Percentiles rank a stretch among this genome's conserved stretches.
phyloP scores from a whole-genome alignment of 1,140 invertebrate species.

The Ceratosolen solmsi region DNA sequence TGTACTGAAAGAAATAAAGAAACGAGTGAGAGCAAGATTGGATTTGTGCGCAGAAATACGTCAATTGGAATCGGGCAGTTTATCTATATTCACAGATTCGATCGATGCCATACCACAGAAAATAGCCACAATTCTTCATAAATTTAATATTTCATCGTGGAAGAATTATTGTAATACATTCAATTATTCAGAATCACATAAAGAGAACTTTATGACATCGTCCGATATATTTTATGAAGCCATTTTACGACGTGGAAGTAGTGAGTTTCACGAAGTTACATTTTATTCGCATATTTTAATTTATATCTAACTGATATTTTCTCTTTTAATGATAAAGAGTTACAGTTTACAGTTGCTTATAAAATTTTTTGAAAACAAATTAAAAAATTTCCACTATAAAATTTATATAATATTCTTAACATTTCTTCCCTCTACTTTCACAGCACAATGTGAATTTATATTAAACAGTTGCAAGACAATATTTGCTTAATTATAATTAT shows the following conservation, averaged over 20 bases:
- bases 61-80: slow-evolving; percentile 80
- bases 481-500: background rate
- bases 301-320: too few species aligned
- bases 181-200: slow-evolving; percentile 55
- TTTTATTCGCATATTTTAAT: too few species aligned
- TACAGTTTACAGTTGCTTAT: too few species aligned
- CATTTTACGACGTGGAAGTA: slow-evolving; percentile 80
- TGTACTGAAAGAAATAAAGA: slow-evolving; percentile 80
- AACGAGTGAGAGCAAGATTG: slow-evolving; percentile 82
- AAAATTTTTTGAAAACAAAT: too few species aligned
- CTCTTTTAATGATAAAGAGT: too few species aligned
- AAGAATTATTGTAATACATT: slow-evolving; percentile 62
- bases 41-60: slow-evolving; percentile 85
- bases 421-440: too few species aligned
- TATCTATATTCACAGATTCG: slow-evolving; percentile 58
- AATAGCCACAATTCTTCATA: slow-evolving; percentile 62
- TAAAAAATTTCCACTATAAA: too few species aligned
- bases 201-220: slow-evolving; percentile 75
- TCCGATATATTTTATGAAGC: slow-evolving; percentile 82
- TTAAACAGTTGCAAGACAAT: slow-evolving; percentile 19
- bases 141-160: slow-evolving; percentile 66
- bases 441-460: too few species aligned
- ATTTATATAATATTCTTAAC: too few species aligned
- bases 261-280: slow-evolving; percentile 66
- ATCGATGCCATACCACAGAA: slow-evolving; percentile 65